phyloP scores from a whole-genome alignment of 2,113 vertebrate species.

The Psittacara wagleri region DNA sequence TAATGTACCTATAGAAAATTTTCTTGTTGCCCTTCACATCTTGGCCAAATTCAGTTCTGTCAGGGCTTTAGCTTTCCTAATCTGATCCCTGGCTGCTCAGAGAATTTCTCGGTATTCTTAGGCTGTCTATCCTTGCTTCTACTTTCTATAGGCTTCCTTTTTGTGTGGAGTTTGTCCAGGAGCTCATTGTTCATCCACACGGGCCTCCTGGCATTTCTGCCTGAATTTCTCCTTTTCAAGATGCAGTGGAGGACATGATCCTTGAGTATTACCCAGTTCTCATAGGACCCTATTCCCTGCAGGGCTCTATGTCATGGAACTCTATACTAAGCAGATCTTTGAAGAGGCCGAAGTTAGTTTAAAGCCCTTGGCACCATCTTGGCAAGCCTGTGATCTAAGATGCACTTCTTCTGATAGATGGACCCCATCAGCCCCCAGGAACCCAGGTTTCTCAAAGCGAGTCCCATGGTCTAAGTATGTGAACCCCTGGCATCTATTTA shows the following conservation, averaged over 20 bases:
- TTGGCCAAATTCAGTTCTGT: neutral
- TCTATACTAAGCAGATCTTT: neutral
- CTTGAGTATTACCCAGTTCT: neutral
- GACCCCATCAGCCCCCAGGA: neutral
- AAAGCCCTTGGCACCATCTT: neutral
- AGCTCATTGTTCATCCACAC: neutral
- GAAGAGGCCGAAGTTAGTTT: neutral
- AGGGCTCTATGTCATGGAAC: neutral
- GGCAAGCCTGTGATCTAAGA: neutral
- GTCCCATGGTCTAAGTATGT: neutral
- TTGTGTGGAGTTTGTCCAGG: neutral
- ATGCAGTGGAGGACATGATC: neutral
- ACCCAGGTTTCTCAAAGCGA: neutral
- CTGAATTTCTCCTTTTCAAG: neutral
- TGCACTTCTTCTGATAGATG: neutral
- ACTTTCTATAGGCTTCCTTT: neutral
- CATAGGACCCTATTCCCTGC: neutral
- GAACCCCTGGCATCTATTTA: neutral
- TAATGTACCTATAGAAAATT: neutral
- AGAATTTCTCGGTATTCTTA: neutral
- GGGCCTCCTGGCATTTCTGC: neutral
- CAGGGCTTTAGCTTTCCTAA: neutral
- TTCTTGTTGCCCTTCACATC: neutral
- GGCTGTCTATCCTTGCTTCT: neutral
- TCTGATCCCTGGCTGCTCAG: neutral